Evolutionary conservation across 2,888 invertebrate species (phyloP), one percentile per base, ranked within the genome.

Genomic region (Ophioninae sp.): DNA sequence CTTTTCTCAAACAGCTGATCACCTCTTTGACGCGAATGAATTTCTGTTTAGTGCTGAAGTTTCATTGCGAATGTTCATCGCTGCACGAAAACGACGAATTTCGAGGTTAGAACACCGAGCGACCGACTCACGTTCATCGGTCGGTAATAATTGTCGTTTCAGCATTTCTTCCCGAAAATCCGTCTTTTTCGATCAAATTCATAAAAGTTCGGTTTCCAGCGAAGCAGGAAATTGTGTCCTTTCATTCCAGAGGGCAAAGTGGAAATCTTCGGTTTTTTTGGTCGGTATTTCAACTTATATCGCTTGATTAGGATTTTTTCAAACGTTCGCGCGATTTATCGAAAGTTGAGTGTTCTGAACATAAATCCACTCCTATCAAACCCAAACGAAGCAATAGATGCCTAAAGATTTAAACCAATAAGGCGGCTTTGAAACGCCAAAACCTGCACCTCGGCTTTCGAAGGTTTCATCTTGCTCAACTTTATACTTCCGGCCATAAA

Each of bases 1-100:
- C 20, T 44, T 41, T 73, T 59, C 23, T 21, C 30, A 39, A 62
- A 64, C 64, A 64, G 64, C 64, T 64, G 64, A 64, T 37, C 13
- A 50, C 23, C 23, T 62, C 8, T 23, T 62, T 23, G 30, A 23
- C 62, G 62, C 30, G 17, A 50, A 50, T 50, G 50, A 10, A 8
- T 59, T 59, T 59, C 20, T 6, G 8, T 59, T 59, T 59, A 59
- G 8, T 17, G 21, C 59, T 13, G 13, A 50, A 17, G 10, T 50
- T 13, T 50, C 17, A 17, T 50, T 17, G 50, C 2, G 13, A 50
- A 50, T 17, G 50, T 13, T 17, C 50, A 50, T 50, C 0, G 50
- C 13, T 50, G 50, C n/a, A 50, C 50, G 23, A 68, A 68, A 50
- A 65, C 10, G 17, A 39, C 17, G 13, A 8, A 67, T 68, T 68